Percentiles rank a stretch among this genome's conserved stretches.
Conservation (phyloP, 1,140 invertebrate species). For the Sitodiplosis mosellana region DNA sequence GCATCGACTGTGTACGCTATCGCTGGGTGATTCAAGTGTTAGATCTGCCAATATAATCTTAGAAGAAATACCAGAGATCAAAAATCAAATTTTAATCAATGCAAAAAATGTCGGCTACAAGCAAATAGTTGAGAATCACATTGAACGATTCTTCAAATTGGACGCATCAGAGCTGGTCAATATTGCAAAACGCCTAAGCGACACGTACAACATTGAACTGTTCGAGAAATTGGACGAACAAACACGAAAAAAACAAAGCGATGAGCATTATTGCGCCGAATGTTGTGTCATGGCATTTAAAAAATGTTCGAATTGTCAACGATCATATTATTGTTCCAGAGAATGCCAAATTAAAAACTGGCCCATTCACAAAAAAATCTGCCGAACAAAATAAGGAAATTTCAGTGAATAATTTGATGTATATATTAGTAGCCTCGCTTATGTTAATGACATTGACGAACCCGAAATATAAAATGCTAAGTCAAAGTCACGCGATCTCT, state of each 20-base stretch:
- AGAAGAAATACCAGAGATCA: constrained; percentile 34
- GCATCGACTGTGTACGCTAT: constrained; percentile 39
- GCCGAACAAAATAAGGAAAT: constrained; percentile 7
- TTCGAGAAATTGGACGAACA: constrained; percentile 26
- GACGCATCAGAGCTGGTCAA: constrained; percentile 29
- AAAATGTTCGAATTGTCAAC: constrained; percentile 30
- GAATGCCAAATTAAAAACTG: constrained; percentile 30
- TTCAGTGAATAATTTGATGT: no score
- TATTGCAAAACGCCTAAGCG: constrained; percentile 26
- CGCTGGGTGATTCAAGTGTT: constrained; percentile 15
- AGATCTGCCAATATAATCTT: constrained; percentile 27
- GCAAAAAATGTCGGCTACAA: constrained; percentile 30
- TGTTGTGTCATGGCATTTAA: constrained; percentile 27
- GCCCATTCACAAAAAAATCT: constrained; percentile 26
- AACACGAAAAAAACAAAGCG: constrained; percentile 6
- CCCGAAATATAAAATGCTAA: no score
- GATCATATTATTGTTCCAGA: constrained; percentile 29
- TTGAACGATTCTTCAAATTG: constrained; percentile 28
- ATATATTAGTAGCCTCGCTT: no score
- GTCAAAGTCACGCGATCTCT: no score
- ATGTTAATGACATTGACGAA: no score
- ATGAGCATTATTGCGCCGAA: constrained; percentile 16
- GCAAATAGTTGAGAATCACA: constrained; percentile 34
- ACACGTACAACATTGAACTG: constrained; percentile 29
- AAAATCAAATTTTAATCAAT: constrained; percentile 21